phyloP scores from a whole-genome alignment of 2,888 invertebrate genomes.

The Lycocerus yunnanus region DNA sequence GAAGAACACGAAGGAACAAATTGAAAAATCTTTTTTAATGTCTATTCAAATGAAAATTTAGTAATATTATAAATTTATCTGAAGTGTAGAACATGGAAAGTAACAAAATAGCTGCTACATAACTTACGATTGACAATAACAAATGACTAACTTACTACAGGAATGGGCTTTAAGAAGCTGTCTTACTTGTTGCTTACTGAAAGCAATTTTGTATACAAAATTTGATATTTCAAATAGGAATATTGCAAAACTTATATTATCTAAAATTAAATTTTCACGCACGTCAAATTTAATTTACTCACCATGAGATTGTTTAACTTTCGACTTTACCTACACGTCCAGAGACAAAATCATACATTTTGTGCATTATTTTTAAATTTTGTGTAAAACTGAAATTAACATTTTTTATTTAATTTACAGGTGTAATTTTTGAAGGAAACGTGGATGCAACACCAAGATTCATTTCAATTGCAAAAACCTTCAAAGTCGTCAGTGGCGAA shows the following conservation, averaged over 20 bases:
- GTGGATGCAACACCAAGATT: slow-evolving; percentile 19
- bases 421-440: slow-evolving; percentile 13
- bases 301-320: neutral
- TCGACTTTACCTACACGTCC: neutral
- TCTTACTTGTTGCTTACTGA: neutral
- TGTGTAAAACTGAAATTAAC: neutral
- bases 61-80: neutral
- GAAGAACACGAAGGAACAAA: too few relatives aligned
- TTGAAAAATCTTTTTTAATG: too few relatives aligned
- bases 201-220: neutral
- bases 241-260: neutral
- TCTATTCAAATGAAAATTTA: neutral
- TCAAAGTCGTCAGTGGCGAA: slow-evolving; percentile 27
- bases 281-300: neutral
- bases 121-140: neutral
- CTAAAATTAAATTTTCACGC: neutral
- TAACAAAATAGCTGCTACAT: neutral
- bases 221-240: neutral
- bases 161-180: neutral
- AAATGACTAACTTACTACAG: neutral
- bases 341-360: neutral
- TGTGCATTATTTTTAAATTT: neutral
- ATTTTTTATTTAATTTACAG: slow-evolving; percentile 11
- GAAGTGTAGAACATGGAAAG: neutral
- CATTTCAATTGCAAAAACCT: slow-evolving; percentile 18